These are phyloP conservation scores for Dolichoris vasculosae DNA, from an alignment of 1,140 invertebrate genomes.

Conservation along the genomic window DNA sequence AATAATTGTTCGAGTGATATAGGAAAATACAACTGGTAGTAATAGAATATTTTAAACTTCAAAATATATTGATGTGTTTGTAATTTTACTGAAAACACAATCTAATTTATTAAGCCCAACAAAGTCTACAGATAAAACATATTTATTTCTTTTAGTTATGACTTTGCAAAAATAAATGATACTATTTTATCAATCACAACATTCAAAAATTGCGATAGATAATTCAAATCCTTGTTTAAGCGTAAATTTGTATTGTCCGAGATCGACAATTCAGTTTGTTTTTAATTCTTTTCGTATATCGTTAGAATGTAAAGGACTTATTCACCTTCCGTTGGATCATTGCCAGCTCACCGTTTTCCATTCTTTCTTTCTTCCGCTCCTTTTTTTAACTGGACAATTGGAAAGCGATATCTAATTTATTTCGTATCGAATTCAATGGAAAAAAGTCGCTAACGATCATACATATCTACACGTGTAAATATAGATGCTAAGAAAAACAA, in stretches of 20 bases:
- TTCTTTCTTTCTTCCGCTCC: background rate
- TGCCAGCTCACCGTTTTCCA: slow-evolving; percentile 4
- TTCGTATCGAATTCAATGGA: background rate
- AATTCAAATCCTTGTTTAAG: background rate
- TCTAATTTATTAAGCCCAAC: too few species aligned
- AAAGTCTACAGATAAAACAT: too few species aligned
- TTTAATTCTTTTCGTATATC: background rate
- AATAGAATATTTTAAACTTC: too few species aligned
- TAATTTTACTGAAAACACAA: too few species aligned
- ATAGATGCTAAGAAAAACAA: background rate
- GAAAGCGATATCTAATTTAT: slow-evolving; percentile 38
- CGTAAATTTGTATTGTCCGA: background rate
- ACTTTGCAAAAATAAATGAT: too few species aligned
- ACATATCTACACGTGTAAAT: too few species aligned
- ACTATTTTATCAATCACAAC: too few species aligned
- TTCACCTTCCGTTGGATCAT: slow-evolving; percentile 36
- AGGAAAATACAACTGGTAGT: too few species aligned
- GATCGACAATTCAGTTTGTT: background rate
- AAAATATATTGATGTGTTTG: too few species aligned
- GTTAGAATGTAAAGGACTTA: slow-evolving; percentile 34
- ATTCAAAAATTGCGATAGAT: background rate
- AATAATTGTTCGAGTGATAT: too few species aligned
- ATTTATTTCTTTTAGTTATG: too few species aligned
- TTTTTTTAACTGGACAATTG: background rate
- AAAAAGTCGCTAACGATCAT: background rate